phyloP scores from a whole-genome alignment of 1,140 invertebrate genomes.

The Drosophila parabipectinata region DNA sequence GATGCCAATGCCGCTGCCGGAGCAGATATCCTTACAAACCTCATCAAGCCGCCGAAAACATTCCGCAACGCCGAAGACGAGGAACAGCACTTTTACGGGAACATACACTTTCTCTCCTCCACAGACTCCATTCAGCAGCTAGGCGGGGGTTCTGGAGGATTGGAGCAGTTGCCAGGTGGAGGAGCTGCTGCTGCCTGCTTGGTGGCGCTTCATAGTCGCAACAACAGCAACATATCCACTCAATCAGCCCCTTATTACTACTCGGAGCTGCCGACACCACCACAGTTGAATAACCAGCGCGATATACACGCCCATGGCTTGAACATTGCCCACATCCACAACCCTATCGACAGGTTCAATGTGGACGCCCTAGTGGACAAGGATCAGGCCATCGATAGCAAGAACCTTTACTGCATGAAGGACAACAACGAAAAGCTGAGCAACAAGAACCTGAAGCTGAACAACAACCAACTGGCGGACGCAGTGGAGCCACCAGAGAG shows the following conservation, averaged over 20 bases:
- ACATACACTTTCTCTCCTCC: slow-evolving; percentile 81
- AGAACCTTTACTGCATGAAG: slow-evolving; percentile 91
- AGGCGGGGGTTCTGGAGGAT: slow-evolving; percentile 18
- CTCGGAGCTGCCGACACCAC: slow-evolving; percentile 86
- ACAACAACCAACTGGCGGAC: slow-evolving; percentile 36
- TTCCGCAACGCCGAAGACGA: slow-evolving; percentile 72
- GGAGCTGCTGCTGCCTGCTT: slow-evolving; percentile 31
- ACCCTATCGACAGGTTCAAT: slow-evolving; percentile 87
- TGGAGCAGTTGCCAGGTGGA: not conserved
- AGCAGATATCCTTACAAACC: slow-evolving; percentile 59
- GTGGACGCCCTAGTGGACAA: slow-evolving; percentile 88
- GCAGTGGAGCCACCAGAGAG: slow-evolving; percentile 32
- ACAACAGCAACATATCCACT: slow-evolving; percentile 84
- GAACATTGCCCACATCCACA: slow-evolving; percentile 92
- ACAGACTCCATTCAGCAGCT: slow-evolving; percentile 77
- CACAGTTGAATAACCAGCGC: slow-evolving; percentile 88
- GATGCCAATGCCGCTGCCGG: slow-evolving; percentile 48
- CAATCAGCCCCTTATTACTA: slow-evolving; percentile 93
- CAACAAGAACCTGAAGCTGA: slow-evolving; percentile 71
- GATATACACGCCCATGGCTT: slow-evolving; percentile 85
- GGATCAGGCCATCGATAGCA: slow-evolving; percentile 89
- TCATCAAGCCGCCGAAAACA: slow-evolving; percentile 81
- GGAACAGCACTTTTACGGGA: slow-evolving; percentile 81
- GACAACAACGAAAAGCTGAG: slow-evolving; percentile 77
- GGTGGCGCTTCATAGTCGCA: slow-evolving; percentile 76